A percentile compares a stretch with the other conserved stretches of the same genome.
phyloP scores from a whole-genome alignment of 2,113 vertebrate genomes.

The Tachysurus vachellii region DNA sequence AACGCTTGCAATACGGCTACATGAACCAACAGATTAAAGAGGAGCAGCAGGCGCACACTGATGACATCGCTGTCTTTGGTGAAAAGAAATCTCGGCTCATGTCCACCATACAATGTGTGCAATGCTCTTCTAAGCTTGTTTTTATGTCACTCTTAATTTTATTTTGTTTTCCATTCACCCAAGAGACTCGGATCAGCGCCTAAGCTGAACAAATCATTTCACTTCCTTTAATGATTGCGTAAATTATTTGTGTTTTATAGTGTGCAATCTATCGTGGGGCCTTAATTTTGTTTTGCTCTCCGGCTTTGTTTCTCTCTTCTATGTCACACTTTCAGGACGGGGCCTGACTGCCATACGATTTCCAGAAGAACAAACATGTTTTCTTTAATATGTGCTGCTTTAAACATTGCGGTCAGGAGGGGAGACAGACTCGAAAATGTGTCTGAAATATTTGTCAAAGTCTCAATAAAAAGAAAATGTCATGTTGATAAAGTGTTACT shows the following conservation, averaged over 20 bases:
- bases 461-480: constrained; percentile 51
- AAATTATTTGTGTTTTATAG: constrained; percentile 57
- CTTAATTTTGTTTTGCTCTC: constrained; percentile 51
- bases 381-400: constrained; percentile 47
- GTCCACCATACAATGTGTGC: constrained; percentile 7
- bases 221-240: constrained; percentile 50
- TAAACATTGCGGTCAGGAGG: constrained; percentile 8
- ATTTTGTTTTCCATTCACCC: not conserved
- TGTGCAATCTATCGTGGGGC: constrained; percentile 56
- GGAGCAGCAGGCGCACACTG: not conserved
- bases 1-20: not conserved
- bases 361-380: constrained; percentile 32
- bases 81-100: not conserved
- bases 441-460: constrained; percentile 52
- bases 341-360: not conserved
- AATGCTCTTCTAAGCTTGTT: constrained; percentile 43
- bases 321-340: constrained; percentile 28
- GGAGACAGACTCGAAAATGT: constrained; percentile 45
- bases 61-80: not conserved
- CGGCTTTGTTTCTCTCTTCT: constrained; percentile 42
- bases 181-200: constrained; percentile 46
- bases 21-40: not conserved
- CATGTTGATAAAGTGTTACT: constrained; percentile 12
- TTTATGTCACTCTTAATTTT: constrained; percentile 43
- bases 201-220: constrained; percentile 35